Percentiles rank a stretch among this genome's conserved stretches.
Conservation (phyloP, 1,140 invertebrate species). For the Drosophila albomicans region DNA sequence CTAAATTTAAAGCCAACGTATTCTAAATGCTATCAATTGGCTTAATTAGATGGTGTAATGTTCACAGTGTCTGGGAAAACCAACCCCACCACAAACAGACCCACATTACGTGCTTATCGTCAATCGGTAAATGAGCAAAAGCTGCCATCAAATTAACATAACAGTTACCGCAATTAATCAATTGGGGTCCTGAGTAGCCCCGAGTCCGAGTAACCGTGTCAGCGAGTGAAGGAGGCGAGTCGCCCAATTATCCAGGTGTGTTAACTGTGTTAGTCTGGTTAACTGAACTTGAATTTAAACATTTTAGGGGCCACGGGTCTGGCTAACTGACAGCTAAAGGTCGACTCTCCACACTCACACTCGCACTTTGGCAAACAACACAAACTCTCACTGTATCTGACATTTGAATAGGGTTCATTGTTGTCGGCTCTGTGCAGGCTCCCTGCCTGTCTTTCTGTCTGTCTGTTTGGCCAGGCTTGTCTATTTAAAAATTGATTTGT, state of each 20-base stretch:
- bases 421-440: slow-evolving; percentile 28
- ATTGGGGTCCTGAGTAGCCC: slow-evolving; percentile 38
- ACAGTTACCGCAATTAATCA: slow-evolving; percentile 78
- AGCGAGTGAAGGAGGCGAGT: slow-evolving; percentile 2
- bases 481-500: slow-evolving; percentile 81
- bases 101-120: slow-evolving; percentile 60
- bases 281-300: slow-evolving; percentile 72
- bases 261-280: slow-evolving; percentile 49
- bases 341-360: neutral
- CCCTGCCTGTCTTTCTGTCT: slow-evolving; percentile 20
- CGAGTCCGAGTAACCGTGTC: neutral
- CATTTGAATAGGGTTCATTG: slow-evolving; percentile 70
- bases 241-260: slow-evolving; percentile 31
- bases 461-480: neutral
- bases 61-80: neutral
- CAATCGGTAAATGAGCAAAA: slow-evolving; percentile 58
- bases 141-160: slow-evolving; percentile 72
- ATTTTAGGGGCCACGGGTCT: slow-evolving; percentile 27
- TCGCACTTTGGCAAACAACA: neutral
- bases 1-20: neutral
- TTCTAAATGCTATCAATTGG: neutral
- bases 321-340: slow-evolving; percentile 60
- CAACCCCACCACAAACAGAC: slow-evolving; percentile 52
- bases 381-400: slow-evolving; percentile 30
- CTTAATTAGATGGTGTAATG: slow-evolving; percentile 35